Base-by-base conservation (phyloP, 2,797 vertebrate genomes). In the Gallinago nigripennis region DNA sequence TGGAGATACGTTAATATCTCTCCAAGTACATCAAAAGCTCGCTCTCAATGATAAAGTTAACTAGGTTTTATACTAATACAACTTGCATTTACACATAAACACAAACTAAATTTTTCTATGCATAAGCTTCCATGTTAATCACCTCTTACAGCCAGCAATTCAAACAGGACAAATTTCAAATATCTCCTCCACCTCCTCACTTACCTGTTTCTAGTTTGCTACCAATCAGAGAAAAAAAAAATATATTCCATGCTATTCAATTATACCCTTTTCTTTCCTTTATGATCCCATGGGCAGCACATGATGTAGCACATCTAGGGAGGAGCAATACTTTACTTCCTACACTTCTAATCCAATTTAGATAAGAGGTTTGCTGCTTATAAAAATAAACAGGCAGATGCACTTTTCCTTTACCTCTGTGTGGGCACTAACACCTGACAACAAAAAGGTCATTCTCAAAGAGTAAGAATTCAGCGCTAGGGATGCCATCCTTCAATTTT, bases 311-410 rank as follows among this genome's bases (percentile, higher is more conserved):
- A 41, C n/a, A 88, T 43, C 75, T 64, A 76, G 31, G 73, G 11
- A 88, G 50, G 16, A 58, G 79, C 43, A 87, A 78, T 43, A 86
- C 45, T 88, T 78, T 45, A 60, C 63, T 93, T 81, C 79, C 86
- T 76, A 89, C 65, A 75, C 46, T 63, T 83, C 50, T 87, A 95
- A 97, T 96, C 82, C 89, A 69, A 91, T 95, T 94, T 87, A 69
- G 37, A 3, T 95, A 96, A 96, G 88, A 96, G 91, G 84, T 89
- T 96, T 96, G 81, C n/a, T 58, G 69, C 84, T 89, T 88, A 76
- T 63, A 96, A 96, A 95, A 96, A 95, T 86, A 95, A 93, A 87
- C 60, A 37, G n/a, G 46, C 76, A 69, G 87, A 48, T 73, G 50
- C 39, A 79, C 77, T 86, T 33, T 51, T 37, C 13, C 16, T 69